Conservation (phyloP, 2,888 invertebrate species). For the Phortica okadai region DNA sequence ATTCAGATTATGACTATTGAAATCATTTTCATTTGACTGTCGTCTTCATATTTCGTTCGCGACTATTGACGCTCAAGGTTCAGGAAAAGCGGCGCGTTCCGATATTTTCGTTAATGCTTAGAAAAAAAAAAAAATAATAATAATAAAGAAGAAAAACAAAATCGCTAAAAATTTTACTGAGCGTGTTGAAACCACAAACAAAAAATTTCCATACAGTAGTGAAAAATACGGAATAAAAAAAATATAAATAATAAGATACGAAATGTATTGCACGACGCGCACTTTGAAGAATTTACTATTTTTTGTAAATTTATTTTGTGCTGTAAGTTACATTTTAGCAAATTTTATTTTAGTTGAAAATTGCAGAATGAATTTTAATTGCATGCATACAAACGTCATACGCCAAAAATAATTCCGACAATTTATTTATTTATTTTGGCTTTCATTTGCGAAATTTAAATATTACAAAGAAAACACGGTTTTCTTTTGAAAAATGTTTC, state of each 20-base stretch:
- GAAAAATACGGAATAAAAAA: constrained; percentile 3
- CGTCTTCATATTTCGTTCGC: constrained; percentile 50
- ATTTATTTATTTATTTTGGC: constrained; percentile 8
- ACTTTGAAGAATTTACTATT: constrained; percentile 59
- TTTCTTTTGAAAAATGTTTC: background rate
- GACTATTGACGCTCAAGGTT: constrained; percentile 62
- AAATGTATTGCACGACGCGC: constrained; percentile 63
- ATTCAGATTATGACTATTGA: constrained; percentile 57
- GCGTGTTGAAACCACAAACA: background rate
- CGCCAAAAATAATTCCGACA: constrained; percentile 36
- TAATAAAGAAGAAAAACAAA: background rate
- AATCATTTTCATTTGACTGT: constrained; percentile 22
- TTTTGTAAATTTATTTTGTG: constrained; percentile 60
- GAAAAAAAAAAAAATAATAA: constrained; percentile 7
- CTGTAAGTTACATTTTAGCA: constrained; percentile 53
- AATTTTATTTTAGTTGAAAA: background rate
- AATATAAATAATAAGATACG: constrained; percentile 26
- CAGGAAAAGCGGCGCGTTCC: constrained; percentile 10
- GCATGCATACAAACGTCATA: background rate
- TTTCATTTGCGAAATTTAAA: background rate
- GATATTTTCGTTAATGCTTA: background rate
- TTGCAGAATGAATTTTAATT: background rate
- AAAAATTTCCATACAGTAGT: background rate
- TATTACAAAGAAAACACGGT: background rate
- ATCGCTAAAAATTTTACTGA: background rate